Percentiles rank a stretch among this genome's conserved stretches.
These are phyloP conservation scores for Lepidocyrtinus sp. DNA, from an alignment of 2,888 invertebrate genomes.

Conservation along the genomic window DNA sequence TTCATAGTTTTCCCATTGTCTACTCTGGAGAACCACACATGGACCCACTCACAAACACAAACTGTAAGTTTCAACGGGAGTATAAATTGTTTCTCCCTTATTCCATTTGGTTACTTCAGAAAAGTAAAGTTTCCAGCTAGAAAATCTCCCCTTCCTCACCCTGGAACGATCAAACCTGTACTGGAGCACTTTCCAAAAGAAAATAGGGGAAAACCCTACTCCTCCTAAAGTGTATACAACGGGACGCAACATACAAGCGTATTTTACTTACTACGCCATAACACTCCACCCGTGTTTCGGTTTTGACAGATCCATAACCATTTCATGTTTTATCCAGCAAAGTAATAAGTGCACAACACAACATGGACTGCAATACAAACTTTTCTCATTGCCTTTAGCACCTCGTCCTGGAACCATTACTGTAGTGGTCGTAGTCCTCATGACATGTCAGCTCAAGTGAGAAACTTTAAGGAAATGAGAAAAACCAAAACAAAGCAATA, in stretches of 20 bases:
- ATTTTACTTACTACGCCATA: no score
- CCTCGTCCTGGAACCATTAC: no score
- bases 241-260: no score
- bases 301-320: no score
- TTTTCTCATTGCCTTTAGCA: conserved; percentile 28
- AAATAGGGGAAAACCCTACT: conserved; percentile 15
- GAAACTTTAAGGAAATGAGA: conserved; percentile 15
- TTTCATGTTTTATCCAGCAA: no score
- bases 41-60: not conserved
- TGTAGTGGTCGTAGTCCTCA: no score
- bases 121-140: not conserved
- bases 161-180: conserved; percentile 30
- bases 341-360: no score
- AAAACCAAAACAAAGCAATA: conserved; percentile 21
- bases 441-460: not conserved
- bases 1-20: not conserved
- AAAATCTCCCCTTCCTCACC: conserved; percentile 9
- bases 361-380: no score
- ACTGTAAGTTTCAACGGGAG: no score
- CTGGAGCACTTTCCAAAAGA: conserved; percentile 13
- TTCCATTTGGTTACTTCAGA: not conserved
- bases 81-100: no score
- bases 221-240: no score
- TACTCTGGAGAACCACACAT: not conserved
- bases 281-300: no score